Evolutionary conservation across 2,888 invertebrate species (phyloP).

Genomic region (Periphyllus acericola): DNA sequence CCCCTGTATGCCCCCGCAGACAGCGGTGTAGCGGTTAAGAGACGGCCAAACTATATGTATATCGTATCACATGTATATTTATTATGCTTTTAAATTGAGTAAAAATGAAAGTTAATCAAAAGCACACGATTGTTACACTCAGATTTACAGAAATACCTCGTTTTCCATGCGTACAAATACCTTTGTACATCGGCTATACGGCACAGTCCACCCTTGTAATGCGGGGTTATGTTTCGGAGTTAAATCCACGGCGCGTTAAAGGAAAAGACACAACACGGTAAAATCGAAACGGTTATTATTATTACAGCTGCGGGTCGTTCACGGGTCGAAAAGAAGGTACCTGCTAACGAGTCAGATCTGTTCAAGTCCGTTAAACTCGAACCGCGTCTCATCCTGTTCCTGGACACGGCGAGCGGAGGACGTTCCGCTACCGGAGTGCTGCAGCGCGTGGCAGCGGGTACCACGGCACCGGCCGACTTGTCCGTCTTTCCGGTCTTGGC

Average conservation of each 20-base stretch:
- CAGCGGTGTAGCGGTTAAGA: background rate
- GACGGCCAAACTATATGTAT: no score
- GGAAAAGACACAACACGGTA: background rate
- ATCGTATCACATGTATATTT: no score
- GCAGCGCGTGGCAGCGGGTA: constrained; percentile 18
- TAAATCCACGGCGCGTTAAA: background rate
- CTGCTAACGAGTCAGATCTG: constrained; percentile 68
- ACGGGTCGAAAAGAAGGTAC: constrained; percentile 65
- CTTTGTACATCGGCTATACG: no score
- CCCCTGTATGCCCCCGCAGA: background rate
- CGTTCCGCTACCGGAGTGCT: constrained; percentile 62
- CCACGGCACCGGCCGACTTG: constrained; percentile 9
- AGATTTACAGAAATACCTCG: no score
- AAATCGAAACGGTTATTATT: background rate
- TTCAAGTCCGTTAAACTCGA: constrained; percentile 80
- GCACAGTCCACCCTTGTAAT: no score
- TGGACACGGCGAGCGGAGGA: constrained; percentile 64
- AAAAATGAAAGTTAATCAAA: no score
- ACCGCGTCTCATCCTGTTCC: constrained; percentile 73
- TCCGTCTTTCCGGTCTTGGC: constrained; percentile 20
- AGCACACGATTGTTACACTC: no score
- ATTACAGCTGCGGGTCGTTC: background rate
- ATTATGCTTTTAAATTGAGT: no score
- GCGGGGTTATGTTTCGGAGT: no score
- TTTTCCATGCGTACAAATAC: no score